A percentile compares a stretch with the other conserved stretches of the same genome.
Evolutionary conservation across 1,140 invertebrate species (phyloP).

Genomic region (Scaptomyza graminum): DNA sequence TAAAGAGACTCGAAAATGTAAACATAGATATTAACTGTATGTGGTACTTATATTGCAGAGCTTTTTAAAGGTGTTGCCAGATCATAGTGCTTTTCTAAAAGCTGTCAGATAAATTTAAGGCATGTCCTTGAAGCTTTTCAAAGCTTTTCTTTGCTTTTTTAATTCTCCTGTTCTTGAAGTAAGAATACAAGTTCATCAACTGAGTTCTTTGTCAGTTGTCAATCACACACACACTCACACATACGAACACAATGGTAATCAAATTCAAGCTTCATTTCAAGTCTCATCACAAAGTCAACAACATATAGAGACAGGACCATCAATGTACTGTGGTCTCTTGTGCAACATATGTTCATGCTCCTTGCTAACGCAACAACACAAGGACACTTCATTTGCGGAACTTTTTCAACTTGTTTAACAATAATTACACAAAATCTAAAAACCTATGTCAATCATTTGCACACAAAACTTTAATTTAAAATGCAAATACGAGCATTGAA

Average conservation of each 20-base stretch:
- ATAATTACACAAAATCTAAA: constrained; percentile 53
- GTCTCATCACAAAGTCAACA: constrained; percentile 36
- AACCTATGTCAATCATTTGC: constrained; percentile 51
- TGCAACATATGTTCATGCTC: neutral
- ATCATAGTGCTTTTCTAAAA: too few relatives aligned
- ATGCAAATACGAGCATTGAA: constrained; percentile 43
- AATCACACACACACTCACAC: neutral
- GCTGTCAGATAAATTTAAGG: too few relatives aligned
- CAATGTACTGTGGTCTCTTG: neutral
- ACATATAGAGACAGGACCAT: neutral
- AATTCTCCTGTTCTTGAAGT: neutral
- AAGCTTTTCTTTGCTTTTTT: neutral
- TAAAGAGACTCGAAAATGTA: too few relatives aligned
- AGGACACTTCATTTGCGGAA: constrained; percentile 36
- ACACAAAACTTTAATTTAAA: constrained; percentile 40
- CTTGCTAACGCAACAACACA: constrained; percentile 2
- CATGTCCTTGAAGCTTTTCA: too few relatives aligned
- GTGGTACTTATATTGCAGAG: too few relatives aligned
- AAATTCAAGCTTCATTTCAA: constrained; percentile 25
- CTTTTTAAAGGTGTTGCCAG: too few relatives aligned
- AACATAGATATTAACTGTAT: neutral
- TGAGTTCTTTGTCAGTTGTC: constrained; percentile 23
- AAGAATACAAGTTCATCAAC: constrained; percentile 39
- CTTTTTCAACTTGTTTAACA: constrained; percentile 34
- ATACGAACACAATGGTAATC: constrained; percentile 19